Base-by-base conservation (phyloP, 1,140 invertebrate genomes). In the Drosophila navojoa region DNA sequence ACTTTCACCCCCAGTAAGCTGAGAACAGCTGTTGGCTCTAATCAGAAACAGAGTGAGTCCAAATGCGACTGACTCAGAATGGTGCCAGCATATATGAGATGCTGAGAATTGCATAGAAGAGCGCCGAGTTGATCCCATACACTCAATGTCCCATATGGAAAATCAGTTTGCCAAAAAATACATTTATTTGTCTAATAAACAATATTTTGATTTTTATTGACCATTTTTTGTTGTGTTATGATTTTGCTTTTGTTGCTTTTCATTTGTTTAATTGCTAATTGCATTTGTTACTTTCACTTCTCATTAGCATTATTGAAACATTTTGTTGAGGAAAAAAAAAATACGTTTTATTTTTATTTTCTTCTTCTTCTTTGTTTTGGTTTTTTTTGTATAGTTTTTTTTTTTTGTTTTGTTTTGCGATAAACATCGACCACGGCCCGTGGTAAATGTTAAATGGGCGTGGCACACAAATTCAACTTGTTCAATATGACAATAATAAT, bases 141-240 rank as follows among this genome's bases (percentile, higher is more conserved):
- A 29, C 27, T 4, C 27, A 1, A 29, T 32, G 27, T 7, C 53
- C 19, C 44, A 59, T 32, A 68, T 59, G 32, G 32, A 53, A 69
- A 69, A 61, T 16, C 57, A 44, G 47, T 70, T 82, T 85, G 67
- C 77, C 81, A 85, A 85, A 86, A 85, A 81, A 77, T 85, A 85
- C 77, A 85, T 81, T 81, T 75, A 80, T 86, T 85, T 86, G 77
- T 85, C 81, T 86, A 85, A 86, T 86, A 85, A 85, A 85, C 81
- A 85, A 85, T 86, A 86, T 73, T 85, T 85, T 77, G 70, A 79
- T 77, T 85, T 84, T 77, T 71, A 62, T 74, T 77, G 53, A 73
- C 57, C 64, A 16, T 60, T 71, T 53, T 73, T 74, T 68, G 29
- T 60, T 38, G 47, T 72, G 47, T 68, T 72, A 64, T 64, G 67